These are phyloP conservation scores for Accipiter virgatus DNA, from an alignment of 2,113 vertebrate species.

Conservation along the genomic window DNA sequence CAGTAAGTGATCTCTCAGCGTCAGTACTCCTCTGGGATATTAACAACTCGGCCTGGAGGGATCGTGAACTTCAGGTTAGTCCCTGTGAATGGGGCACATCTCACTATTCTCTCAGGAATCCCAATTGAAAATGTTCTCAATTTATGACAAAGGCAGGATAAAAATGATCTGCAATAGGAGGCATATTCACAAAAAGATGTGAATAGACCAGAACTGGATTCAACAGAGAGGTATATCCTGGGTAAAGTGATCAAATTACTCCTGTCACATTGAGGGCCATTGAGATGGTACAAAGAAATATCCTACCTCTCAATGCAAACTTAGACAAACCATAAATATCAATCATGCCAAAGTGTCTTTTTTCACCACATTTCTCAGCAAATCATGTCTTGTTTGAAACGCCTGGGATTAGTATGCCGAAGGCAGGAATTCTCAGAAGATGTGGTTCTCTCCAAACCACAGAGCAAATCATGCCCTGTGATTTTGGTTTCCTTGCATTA, in stretches of 20 bases:
- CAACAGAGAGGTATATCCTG: neutral
- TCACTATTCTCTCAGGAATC: neutral
- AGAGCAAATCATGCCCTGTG: conserved; percentile 8
- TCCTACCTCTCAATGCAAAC: neutral
- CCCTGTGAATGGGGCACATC: neutral
- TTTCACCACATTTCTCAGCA: neutral
- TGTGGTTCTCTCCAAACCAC: conserved; percentile 56
- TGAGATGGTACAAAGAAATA: neutral
- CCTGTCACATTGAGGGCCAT: neutral
- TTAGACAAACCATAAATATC: neutral
- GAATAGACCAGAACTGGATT: neutral
- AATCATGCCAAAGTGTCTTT: neutral
- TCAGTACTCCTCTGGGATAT: neutral
- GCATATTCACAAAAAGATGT: neutral
- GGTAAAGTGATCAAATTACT: neutral
- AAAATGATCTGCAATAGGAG: neutral
- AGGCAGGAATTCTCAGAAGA: neutral
- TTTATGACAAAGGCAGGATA: neutral
- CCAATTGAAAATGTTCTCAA: neutral
- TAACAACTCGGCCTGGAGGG: neutral
- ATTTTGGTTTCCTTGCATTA: conserved; percentile 54
- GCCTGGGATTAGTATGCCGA: neutral
- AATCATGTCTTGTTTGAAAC: neutral
- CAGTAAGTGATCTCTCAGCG: neutral
- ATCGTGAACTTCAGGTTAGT: neutral